Conservation (phyloP, 2,888 invertebrate species). For the Sthenelais limicola region DNA sequence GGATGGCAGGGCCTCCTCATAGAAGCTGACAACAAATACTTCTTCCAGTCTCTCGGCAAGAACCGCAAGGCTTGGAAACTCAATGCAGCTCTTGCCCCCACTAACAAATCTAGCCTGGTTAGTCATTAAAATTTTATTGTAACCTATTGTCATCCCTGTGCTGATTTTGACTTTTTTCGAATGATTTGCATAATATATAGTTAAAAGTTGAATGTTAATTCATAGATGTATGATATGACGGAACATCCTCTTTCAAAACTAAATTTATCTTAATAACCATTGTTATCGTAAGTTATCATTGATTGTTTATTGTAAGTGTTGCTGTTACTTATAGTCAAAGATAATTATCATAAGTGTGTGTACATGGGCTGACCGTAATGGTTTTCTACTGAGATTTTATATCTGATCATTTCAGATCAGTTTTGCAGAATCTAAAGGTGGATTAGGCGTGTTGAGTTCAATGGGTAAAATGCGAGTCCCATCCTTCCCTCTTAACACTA, state of each 20-base stretch:
- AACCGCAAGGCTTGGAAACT: constrained; percentile 77
- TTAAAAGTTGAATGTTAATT: no score
- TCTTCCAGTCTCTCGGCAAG: constrained; percentile 78
- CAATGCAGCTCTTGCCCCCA: constrained; percentile 85
- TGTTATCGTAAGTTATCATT: no score
- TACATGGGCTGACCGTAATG: background rate
- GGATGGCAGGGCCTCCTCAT: constrained; percentile 85
- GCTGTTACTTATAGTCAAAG: no score
- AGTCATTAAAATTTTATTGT: background rate
- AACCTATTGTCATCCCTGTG: background rate
- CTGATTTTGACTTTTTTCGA: no score
- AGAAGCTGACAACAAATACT: constrained; percentile 85
- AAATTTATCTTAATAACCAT: no score
- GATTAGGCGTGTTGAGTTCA: background rate
- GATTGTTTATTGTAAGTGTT: constrained; percentile 1
- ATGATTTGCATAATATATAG: no score
- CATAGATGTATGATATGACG: no score
- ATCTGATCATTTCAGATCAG: constrained; percentile 1
- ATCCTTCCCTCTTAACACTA: background rate
- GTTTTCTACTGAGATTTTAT: background rate
- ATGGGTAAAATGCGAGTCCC: background rate
- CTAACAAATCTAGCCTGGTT: background rate
- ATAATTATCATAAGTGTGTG: no score
- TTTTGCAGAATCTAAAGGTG: constrained; percentile 1
- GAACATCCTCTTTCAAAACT: no score